These are phyloP conservation scores for Tachina fera DNA, from an alignment of 2,888 invertebrate genomes.

Conservation along the genomic window DNA sequence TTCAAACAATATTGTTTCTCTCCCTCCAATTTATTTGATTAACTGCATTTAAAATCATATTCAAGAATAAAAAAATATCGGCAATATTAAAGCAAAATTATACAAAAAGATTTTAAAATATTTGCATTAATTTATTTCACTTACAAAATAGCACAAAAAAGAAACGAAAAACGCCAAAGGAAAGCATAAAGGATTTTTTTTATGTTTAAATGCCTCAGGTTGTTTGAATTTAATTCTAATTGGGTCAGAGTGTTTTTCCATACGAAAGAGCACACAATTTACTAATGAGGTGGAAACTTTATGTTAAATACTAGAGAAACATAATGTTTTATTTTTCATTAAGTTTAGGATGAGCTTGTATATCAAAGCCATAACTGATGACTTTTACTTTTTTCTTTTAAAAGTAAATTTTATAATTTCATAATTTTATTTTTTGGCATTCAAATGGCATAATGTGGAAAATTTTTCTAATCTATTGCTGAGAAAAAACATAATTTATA, in stretches of 20 bases:
- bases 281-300: slow-evolving; percentile 61
- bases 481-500: too few species aligned
- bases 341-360: too few species aligned
- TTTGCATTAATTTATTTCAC: slow-evolving; percentile 60
- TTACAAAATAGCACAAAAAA: slow-evolving; percentile 24
- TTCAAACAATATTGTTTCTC: slow-evolving; percentile 47
- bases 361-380: neutral
- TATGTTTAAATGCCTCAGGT: slow-evolving; percentile 51
- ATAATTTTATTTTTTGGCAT: slow-evolving; percentile 11
- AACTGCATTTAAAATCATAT: slow-evolving; percentile 60
- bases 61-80: slow-evolving; percentile 5
- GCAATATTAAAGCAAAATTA: slow-evolving; percentile 7
- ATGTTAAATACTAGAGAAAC: slow-evolving; percentile 21
- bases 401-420: slow-evolving; percentile 13
- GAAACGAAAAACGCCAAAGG: neutral
- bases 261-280: neutral
- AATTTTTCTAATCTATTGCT: neutral
- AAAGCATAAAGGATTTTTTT: slow-evolving; percentile 54
- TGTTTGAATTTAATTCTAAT: slow-evolving; percentile 64
- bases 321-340: slow-evolving; percentile 1
- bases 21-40: slow-evolving; percentile 66
- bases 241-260: slow-evolving; percentile 57
- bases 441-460: neutral
- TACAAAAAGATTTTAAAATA: slow-evolving; percentile 43
- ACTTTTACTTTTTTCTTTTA: neutral